phyloP scores from a whole-genome alignment of 2,888 invertebrate species.

The Hypomecis atomaria region DNA sequence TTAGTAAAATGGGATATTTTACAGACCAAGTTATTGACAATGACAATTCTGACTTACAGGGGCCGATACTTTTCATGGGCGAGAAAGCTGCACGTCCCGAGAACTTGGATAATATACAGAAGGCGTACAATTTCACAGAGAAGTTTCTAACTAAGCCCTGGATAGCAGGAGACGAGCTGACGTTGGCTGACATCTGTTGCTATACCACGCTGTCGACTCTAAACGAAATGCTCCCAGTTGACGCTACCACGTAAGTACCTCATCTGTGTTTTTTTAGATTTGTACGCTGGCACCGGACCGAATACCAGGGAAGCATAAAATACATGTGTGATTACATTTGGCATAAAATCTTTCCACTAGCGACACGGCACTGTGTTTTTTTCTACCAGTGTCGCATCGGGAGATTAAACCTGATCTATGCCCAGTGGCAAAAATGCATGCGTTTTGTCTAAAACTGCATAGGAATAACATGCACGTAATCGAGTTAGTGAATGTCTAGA shows the following conservation, averaged over 20 bases:
- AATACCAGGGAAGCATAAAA: too few species aligned
- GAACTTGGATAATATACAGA: conserved; percentile 52
- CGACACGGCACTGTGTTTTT: too few species aligned
- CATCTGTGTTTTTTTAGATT: not conserved
- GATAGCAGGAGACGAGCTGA: conserved; percentile 83
- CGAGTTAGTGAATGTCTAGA: too few species aligned
- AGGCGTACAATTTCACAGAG: conserved; percentile 70
- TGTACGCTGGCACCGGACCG: too few species aligned
- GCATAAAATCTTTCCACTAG: too few species aligned
- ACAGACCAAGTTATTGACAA: not conserved
- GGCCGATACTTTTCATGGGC: conserved; percentile 53
- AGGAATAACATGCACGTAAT: too few species aligned
- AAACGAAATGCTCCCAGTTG: conserved; percentile 59
- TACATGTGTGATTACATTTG: too few species aligned
- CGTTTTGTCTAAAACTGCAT: too few species aligned
- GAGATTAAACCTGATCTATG: too few species aligned
- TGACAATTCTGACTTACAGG: conserved; percentile 45
- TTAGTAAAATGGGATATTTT: too few species aligned
- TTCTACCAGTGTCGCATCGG: too few species aligned
- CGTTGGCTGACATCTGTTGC: conserved; percentile 86
- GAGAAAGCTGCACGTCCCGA: conserved; percentile 52
- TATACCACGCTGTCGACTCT: conserved; percentile 79
- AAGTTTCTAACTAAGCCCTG: conserved; percentile 79
- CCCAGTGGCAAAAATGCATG: too few species aligned
- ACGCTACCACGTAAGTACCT: conserved; percentile 59